Percentiles rank a stretch among this genome's conserved stretches.
Conservation (phyloP, 2,797 vertebrate genomes). For the Gila robusta region DNA sequence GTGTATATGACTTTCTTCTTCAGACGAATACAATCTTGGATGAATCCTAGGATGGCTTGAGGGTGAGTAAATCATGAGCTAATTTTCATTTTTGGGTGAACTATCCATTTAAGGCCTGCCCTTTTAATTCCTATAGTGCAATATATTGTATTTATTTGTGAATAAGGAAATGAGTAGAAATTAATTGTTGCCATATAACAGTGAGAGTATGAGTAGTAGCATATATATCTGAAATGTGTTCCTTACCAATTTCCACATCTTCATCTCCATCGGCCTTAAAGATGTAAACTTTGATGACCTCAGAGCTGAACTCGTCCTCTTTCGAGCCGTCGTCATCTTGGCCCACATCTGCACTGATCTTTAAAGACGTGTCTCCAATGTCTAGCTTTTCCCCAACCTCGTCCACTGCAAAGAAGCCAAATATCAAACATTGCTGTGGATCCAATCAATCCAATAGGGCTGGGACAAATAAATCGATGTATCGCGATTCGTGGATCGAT, state of each 20-base stretch:
- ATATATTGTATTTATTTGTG: no score
- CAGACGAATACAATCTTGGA: no score
- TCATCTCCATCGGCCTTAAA: constrained; percentile 99
- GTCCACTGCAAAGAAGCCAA: constrained; percentile 85
- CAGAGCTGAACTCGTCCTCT: constrained; percentile 92
- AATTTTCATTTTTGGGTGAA: no score
- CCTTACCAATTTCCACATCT: constrained; percentile 94
- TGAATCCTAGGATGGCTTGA: no score
- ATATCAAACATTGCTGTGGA: not conserved
- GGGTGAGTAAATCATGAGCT: no score
- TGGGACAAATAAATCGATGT: no score
- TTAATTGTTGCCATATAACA: no score
- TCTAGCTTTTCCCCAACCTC: constrained; percentile 97
- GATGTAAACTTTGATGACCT: constrained; percentile 99
- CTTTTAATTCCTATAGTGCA: no score
- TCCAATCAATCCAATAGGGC: not conserved
- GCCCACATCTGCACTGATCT: constrained; percentile 92
- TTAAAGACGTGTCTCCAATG: constrained; percentile 92
- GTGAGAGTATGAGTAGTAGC: not conserved
- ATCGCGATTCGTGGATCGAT: no score
- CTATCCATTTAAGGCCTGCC: no score
- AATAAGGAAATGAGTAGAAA: no score
- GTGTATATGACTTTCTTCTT: no score
- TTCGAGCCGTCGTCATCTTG: constrained; percentile 90
- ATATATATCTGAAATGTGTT: not conserved